Percentiles rank a stretch among this genome's conserved stretches.
Evolutionary conservation across 2,888 invertebrate species (phyloP).

Genomic region (Meteorus colon): DNA sequence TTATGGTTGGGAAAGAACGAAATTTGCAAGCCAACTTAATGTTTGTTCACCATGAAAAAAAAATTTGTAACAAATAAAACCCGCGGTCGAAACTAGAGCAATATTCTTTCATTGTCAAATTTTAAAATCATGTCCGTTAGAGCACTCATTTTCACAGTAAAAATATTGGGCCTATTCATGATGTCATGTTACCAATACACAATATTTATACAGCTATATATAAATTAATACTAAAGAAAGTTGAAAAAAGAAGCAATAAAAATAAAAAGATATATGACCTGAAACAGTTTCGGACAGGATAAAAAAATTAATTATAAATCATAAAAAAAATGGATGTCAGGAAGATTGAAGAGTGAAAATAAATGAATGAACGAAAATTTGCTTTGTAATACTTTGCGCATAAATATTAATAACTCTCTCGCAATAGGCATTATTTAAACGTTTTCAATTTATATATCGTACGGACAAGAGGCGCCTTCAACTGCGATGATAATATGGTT

Average conservation of each 20-base stretch:
- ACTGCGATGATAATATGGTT: constrained; percentile 47
- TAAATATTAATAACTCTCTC: constrained; percentile 3
- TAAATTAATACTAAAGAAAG: not conserved
- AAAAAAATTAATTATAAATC: too few relatives aligned
- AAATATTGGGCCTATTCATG: constrained; percentile 40
- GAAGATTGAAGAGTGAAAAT: too few relatives aligned
- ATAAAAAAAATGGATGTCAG: too few relatives aligned
- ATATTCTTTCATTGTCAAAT: constrained; percentile 37
- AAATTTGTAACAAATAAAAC: constrained; percentile 24
- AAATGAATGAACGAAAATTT: too few relatives aligned
- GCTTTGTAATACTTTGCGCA: not conserved
- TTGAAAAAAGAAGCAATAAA: not conserved
- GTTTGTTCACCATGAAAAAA: constrained; percentile 30
- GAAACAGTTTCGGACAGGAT: too few relatives aligned
- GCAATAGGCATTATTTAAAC: not conserved
- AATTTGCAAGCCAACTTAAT: constrained; percentile 42
- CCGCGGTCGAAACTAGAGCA: constrained; percentile 50
- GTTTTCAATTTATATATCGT: constrained; percentile 32
- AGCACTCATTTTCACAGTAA: constrained; percentile 41
- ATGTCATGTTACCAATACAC: not conserved
- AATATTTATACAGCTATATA: not conserved
- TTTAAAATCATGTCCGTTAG: not conserved
- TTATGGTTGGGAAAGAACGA: not conserved
- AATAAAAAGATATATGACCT: too few relatives aligned
- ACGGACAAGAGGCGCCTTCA: constrained; percentile 51